Evolutionary conservation across 30 jellyfish, hydroid and myxozoan genomes (phyloP).

Genomic region (Aurelia aurita): DNA sequence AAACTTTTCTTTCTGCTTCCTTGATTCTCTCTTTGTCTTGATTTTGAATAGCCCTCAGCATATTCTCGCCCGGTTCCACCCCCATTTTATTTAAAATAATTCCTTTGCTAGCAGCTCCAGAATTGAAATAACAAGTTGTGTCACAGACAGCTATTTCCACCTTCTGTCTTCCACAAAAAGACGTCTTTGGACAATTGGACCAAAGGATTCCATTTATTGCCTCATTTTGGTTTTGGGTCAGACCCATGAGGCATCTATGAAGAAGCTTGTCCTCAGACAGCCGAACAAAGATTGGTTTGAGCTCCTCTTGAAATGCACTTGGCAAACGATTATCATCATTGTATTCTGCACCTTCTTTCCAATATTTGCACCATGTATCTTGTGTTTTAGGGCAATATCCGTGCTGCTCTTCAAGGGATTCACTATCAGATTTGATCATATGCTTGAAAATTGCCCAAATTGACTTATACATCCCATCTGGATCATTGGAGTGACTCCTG

Average conservation of each 20-base stretch:
- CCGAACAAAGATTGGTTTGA: conserved; percentile 39
- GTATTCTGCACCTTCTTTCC: conserved; percentile 1
- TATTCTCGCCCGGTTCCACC: conserved; percentile 7
- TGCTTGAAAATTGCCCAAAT: conserved; percentile 7
- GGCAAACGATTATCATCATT: conserved; percentile 24
- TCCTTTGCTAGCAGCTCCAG: conserved; percentile 43
- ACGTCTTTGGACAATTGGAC: conserved; percentile 39
- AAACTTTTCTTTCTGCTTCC: conserved; percentile 6
- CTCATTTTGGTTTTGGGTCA: conserved; percentile 53
- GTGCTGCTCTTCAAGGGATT: conserved; percentile 25
- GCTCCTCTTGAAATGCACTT: conserved; percentile 4
- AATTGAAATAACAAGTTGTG: conserved; percentile 16
- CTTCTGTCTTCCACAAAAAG: conserved; percentile 16
- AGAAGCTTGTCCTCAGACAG: conserved; percentile 21
- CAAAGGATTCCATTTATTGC: conserved; percentile 18
- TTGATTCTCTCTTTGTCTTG: background rate
- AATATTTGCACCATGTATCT: conserved; percentile 12
- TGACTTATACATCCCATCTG: conserved; percentile 5
- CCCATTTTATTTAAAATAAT: background rate
- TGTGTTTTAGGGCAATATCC: background rate
- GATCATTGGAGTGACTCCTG: background rate
- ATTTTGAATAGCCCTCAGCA: background rate
- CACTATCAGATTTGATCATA: background rate
- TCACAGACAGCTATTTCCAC: conserved; percentile 20
- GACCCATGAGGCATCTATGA: conserved; percentile 28